Percentiles rank a stretch among this genome's conserved stretches.
These are phyloP conservation scores for Troides helena DNA, from an alignment of 2,888 invertebrate species.

Conservation along the genomic window DNA sequence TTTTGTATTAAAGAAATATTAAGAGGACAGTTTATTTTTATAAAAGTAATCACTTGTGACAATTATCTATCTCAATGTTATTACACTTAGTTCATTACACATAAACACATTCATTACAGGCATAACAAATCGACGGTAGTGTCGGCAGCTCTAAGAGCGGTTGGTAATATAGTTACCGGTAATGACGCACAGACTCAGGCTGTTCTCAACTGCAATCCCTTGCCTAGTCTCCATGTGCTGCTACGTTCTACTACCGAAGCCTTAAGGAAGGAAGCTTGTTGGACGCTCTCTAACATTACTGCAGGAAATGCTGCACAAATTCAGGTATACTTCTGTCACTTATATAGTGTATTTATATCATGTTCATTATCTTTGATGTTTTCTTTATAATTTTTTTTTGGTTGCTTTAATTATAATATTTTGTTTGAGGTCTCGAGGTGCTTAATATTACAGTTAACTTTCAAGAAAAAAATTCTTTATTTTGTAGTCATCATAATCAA, in stretches of 20 bases:
- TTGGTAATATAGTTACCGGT: constrained; percentile 98
- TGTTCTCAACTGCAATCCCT: constrained; percentile 93
- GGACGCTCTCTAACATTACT: constrained; percentile 98
- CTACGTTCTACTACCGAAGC: constrained; percentile 90
- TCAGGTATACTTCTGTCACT: constrained; percentile 69
- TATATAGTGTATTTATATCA: background rate
- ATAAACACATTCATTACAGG: constrained; percentile 66
- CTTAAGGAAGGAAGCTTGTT: constrained; percentile 96
- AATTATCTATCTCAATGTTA: too few species aligned
- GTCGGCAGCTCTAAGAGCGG: constrained; percentile 96
- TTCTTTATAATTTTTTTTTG: too few species aligned
- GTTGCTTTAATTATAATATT: too few species aligned
- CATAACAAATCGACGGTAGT: constrained; percentile 91
- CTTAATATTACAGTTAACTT: too few species aligned
- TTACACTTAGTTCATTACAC: too few species aligned
- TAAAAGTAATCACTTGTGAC: too few species aligned
- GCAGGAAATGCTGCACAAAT: constrained; percentile 97
- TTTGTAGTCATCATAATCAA: too few species aligned
- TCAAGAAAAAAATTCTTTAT: too few species aligned
- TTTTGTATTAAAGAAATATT: too few species aligned
- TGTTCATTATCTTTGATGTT: too few species aligned
- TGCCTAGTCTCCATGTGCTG: constrained; percentile 86
- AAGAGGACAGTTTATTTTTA: too few species aligned
- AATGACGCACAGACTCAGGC: constrained; percentile 98
- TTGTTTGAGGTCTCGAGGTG: too few species aligned